Evolutionary conservation across 2,113 vertebrate species (phyloP).

Genomic region (Ailuropoda melanoleuca): DNA sequence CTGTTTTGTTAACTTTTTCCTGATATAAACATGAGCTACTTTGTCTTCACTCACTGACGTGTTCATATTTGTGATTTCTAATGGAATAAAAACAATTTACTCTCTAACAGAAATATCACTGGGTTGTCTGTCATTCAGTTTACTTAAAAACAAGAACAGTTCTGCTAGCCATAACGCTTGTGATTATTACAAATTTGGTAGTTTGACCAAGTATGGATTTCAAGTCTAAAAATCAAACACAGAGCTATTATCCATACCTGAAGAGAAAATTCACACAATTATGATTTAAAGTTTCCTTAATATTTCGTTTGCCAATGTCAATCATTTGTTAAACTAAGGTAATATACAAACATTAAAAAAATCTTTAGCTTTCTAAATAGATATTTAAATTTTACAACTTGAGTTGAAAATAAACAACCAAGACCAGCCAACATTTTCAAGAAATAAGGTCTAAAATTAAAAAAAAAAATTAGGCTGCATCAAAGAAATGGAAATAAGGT

Average conservation of each 20-base stretch:
- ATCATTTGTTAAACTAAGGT: background rate
- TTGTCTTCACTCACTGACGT: conserved; percentile 2
- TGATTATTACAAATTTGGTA: background rate
- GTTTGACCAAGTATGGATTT: background rate
- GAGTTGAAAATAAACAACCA: background rate
- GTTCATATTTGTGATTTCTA: background rate
- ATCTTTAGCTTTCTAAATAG: background rate
- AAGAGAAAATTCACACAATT: background rate
- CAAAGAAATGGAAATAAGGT: background rate
- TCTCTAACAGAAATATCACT: background rate
- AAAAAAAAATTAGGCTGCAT: background rate
- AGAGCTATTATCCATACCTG: background rate
- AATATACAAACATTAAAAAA: background rate
- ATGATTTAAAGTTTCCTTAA: background rate
- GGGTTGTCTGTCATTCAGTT: background rate
- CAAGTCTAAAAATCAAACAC: background rate
- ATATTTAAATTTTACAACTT: background rate
- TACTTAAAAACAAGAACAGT: background rate
- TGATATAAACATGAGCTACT: background rate
- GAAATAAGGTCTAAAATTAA: background rate
- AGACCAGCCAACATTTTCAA: background rate
- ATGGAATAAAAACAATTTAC: background rate
- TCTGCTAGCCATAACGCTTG: background rate
- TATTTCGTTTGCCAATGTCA: background rate
- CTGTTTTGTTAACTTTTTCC: background rate